phyloP scores from a whole-genome alignment of 2,113 vertebrate species.

The Gymnocephalus cernua region DNA sequence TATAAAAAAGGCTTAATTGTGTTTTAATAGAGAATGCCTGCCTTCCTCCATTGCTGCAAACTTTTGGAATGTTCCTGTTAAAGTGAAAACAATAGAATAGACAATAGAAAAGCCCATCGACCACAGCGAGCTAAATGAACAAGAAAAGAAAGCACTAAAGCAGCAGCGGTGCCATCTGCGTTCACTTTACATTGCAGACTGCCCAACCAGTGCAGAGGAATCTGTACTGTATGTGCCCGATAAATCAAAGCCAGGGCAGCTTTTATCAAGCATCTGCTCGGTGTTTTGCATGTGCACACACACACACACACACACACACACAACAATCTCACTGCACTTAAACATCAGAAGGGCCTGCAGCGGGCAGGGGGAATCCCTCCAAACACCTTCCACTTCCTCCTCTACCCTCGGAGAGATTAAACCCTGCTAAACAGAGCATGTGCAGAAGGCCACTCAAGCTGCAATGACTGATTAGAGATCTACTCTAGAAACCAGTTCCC shows the following conservation, averaged over 20 bases:
- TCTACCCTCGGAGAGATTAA: neutral
- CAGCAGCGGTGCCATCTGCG: constrained; percentile 53
- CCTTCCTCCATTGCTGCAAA: neutral
- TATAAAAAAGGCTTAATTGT: neutral
- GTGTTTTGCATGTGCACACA: constrained; percentile 5
- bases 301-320: neutral
- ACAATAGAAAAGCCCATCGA: constrained; percentile 35
- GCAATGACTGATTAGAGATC: constrained; percentile 51
- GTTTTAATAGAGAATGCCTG: neutral
- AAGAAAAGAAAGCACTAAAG: constrained; percentile 17
- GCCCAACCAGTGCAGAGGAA: constrained; percentile 1
- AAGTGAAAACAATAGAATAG: constrained; percentile 26
- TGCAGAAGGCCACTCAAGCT: constrained; percentile 43
- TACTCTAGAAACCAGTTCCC: neutral
- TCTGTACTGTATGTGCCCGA: neutral
- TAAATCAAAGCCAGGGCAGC: constrained; percentile 30
- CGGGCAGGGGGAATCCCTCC: constrained; percentile 48
- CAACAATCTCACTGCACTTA: neutral
- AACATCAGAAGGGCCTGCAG: constrained; percentile 10
- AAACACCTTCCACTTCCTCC: constrained; percentile 15
- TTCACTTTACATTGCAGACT: constrained; percentile 39
- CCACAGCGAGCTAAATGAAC: constrained; percentile 38
- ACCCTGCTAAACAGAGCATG: constrained; percentile 33
- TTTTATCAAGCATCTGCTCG: constrained; percentile 31
- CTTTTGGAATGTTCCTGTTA: neutral